These are phyloP conservation scores for Illadopsis cleaveri DNA, from an alignment of 2,113 vertebrate genomes.

Conservation along the genomic window DNA sequence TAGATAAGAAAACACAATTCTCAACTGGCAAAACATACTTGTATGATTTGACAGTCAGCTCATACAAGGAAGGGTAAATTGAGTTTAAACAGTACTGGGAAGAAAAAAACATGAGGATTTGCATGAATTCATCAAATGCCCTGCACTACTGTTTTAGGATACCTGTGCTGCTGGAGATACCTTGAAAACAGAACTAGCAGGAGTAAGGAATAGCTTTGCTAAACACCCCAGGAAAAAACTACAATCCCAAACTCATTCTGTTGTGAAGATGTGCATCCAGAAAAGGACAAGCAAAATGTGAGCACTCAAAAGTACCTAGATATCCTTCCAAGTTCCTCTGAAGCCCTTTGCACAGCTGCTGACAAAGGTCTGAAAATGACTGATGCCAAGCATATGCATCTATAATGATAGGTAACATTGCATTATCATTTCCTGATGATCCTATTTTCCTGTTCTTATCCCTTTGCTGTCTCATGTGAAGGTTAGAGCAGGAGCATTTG, in stretches of 20 bases:
- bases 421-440: not conserved
- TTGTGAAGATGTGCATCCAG: not conserved
- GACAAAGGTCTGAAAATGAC: not conserved
- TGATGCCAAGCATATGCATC: not conserved
- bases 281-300: not conserved
- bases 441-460: not conserved
- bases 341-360: not conserved
- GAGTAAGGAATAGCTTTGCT: not conserved
- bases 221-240: not conserved
- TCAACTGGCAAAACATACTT: accelerated
- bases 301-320: not conserved
- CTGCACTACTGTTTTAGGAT: not conserved
- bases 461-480: not conserved
- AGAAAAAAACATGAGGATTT: not conserved
- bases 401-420: not conserved
- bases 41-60: not conserved
- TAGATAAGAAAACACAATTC: not conserved
- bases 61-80: not conserved
- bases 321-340: not conserved
- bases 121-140: not conserved
- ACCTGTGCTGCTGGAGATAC: not conserved
- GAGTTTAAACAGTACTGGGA: not conserved
- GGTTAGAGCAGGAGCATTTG: not conserved
- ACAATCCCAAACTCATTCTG: not conserved
- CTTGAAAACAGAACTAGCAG: not conserved